Base-by-base conservation (phyloP, 2,888 invertebrate species). In the Petrolisthes manimaculis region DNA sequence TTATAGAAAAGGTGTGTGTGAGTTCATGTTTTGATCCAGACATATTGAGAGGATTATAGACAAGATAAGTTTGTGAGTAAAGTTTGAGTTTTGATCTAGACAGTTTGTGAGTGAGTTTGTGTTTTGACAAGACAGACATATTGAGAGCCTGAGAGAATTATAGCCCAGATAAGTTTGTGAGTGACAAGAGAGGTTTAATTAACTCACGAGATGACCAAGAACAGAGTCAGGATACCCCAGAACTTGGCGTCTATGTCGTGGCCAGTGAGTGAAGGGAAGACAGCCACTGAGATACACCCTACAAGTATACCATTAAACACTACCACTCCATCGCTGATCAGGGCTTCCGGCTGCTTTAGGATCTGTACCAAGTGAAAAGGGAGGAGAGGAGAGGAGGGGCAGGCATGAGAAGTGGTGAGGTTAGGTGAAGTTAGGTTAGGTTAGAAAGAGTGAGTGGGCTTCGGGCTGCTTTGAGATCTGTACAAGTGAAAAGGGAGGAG, bases 231-330 rank as follows among this genome's bases (percentile, higher is more conserved):
- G 69, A n/a, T 18, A 21, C 78, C 0, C 86, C 84, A 86, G 83
- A 84, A 86, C n/a, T 9, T 54, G 24, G 21, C 14, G 24, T 79
- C 83, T 3, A 89, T 24, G 6, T 56, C 6, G 55, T 79, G 55
- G 0, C 86, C 89, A 2, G 84, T 67, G 55, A 90, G 77, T 53
- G 61, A n/a, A 0, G 90, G 90, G n/a, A 90, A 78, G 5, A 86
- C 89, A 6, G 87, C 89, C 14, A 89, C 89, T 8, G 84, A 78
- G 37, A 90, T 83, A 8, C 86, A 86, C 3, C 87, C 90, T 14
- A 89, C 89, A 37, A 90, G 78, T 4, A 90, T 82, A 14, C 84
- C 84, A 67, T 90, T 90, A 69, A 90, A 87, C 18, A 84, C 71
- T 4, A 81, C 77, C 37, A 87, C 85, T 0, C 90, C 90, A 53